Evolutionary conservation across 2,113 vertebrate genomes (phyloP), one percentile per base, ranked within the genome.

Genomic region (Tyrannus savana): DNA sequence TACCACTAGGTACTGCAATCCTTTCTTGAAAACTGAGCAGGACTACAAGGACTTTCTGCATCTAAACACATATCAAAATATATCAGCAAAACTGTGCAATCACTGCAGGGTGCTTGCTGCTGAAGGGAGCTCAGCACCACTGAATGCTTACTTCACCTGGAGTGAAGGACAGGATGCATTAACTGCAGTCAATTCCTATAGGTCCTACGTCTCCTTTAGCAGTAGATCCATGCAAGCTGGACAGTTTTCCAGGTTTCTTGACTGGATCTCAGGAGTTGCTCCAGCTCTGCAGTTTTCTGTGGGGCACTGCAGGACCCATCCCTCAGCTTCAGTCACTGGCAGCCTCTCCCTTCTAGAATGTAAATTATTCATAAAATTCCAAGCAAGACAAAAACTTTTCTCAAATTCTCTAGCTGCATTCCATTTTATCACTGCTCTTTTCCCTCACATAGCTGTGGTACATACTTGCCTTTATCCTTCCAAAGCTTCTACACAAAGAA

Each of bases 381-480:
- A 58, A 92, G 68, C 9, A 39, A 80, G 17, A 53, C 19, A 50
- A 53, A 9, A 39, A 41, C 35, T 72, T 72, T 75, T 66, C 7
- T 66, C 46, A 11, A 77, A 55, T 69, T 80, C 49, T 66, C 31
- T 46, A 77, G 25, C 37, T 84, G 33, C 42, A 55, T 84, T 92
- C 72, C 73, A 75, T 81, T 80, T 72, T 21, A 76, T 17, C 19
- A 15, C 56, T 2, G 1, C 35, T 81, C 39, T 88, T 95, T 67
- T 55, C 14, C 33, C 67, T 77, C 56, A 66, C 37, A 4, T 47
- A 93, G 8, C 60, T 90, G 69, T 52, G 60, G 83, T 88, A 55
- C 64, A 25, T 81, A 55, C 6, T 87, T 73, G 76, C 83, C 56
- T 92, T 96, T 78, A 91, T 87, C 64, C 73, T 95, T 56, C 44